Evolutionary conservation across 2,888 invertebrate species (phyloP).

Genomic region (Chalcis sispes): DNA sequence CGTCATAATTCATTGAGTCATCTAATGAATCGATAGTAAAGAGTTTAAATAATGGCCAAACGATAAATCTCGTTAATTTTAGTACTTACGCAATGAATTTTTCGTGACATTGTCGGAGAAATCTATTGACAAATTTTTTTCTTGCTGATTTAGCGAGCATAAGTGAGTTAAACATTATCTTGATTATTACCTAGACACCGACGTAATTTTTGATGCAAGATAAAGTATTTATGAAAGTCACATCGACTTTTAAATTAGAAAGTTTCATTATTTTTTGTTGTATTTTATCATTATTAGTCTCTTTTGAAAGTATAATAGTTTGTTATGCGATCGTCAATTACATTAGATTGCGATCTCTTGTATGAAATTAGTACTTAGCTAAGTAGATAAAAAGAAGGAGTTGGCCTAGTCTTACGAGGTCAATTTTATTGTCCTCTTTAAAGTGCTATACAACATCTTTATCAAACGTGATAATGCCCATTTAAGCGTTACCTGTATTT

Average conservation of each 20-base stretch:
- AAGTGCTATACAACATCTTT: too few species aligned
- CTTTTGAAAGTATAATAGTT: slow-evolving; percentile 49
- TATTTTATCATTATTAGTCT: slow-evolving; percentile 37
- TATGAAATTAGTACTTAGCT: slow-evolving; percentile 25
- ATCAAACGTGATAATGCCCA: too few species aligned
- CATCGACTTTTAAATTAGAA: slow-evolving; percentile 46
- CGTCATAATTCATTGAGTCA: slow-evolving; percentile 4
- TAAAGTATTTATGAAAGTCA: slow-evolving; percentile 49
- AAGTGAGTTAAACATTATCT: slow-evolving; percentile 35
- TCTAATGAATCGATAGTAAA: not conserved
- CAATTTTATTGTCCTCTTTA: not conserved
- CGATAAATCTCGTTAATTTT: slow-evolving; percentile 25
- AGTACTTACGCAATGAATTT: slow-evolving; percentile 17
- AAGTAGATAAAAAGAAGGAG: slow-evolving; percentile 4
- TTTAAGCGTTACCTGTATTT: too few species aligned
- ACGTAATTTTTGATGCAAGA: slow-evolving; percentile 39
- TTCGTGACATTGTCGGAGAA: not conserved
- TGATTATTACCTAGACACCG: slow-evolving; percentile 38
- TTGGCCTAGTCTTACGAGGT: slow-evolving; percentile 28
- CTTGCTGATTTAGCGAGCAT: slow-evolving; percentile 6
- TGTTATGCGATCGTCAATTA: slow-evolving; percentile 45
- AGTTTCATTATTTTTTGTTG: slow-evolving; percentile 44
- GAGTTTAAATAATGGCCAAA: slow-evolving; percentile 12
- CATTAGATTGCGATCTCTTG: slow-evolving; percentile 33
- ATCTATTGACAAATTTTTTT: slow-evolving; percentile 31